Base-by-base conservation (phyloP, 2,113 vertebrate genomes). In the Silurus meridionalis region DNA sequence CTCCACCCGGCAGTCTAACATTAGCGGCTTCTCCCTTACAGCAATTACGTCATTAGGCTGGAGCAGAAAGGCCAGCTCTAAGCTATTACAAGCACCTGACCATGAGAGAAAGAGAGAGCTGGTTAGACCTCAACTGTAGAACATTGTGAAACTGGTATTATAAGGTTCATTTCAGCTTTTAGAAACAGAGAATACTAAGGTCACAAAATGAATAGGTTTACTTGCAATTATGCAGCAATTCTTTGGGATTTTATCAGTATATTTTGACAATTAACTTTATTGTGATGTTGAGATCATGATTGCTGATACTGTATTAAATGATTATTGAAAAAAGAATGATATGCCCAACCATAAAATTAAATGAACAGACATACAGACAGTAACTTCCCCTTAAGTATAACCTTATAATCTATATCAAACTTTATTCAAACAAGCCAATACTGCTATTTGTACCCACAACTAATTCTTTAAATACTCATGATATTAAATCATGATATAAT, bases 21-120 rank as follows among this genome's bases (percentile, higher is more conserved):
- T 84, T 53, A 91, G 86, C 0, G 83, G 91, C 0, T 57, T 74
- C 6, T 92, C 86, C 50, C 55, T 2, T 53, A 93, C 28, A 0
- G 92, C 93, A 7, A 91, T 93, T 84, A 90, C 72, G 0, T 92
- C 90, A 5, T 85, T 90, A 0, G 90, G 92, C 89, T 94, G 91
- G 67, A 46, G 7, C 25, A 90, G 7, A 3, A 94, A 95, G 23
- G 90, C 90, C 90, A 93, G 87, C 86, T 94, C 91, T 0, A 92
- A 89, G 14, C 88, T 78, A 80, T 58, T 37, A 64, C 63, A 6
- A 3, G 75, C 13, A 79, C 75, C 88, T 92, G 69, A 58, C 8
- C 48, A 46, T 17, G n/a, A 80, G n/a, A 90, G 46, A 67, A 58
- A 82, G 52, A 67, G 8, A 37, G 10, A 57, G 14, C 21, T 57